Evolutionary conservation across 2,888 invertebrate genomes (phyloP), one percentile per base, ranked within the genome.

Genomic region (Neoitamus cyanurus): DNA sequence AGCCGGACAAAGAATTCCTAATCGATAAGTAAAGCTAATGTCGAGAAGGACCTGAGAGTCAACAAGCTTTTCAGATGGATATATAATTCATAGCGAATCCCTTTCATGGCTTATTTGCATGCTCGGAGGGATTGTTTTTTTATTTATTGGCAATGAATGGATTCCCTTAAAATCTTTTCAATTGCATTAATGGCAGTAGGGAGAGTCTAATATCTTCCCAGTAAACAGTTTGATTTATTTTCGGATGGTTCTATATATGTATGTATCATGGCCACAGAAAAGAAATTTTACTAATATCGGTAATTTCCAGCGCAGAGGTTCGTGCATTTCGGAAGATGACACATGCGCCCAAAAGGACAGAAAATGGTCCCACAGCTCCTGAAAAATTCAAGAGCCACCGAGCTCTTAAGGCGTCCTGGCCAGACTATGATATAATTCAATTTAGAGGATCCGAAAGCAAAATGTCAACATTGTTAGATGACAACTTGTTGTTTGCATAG

Each of bases 391-490:
- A 75, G 46, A 42, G 42, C 13, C 28, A 25, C 28, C 9, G 73
- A 31, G 11, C 2, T 25, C 25, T 15, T 20, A 6, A 20, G 25
- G 20, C 58, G 20, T 13, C 25, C 20, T 42, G 36, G 15, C 15
- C 75, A 15, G 42, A 42, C 25, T 42, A 42, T 75, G 28, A 25
- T 75, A 75, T 75, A 75, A 75, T 75, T 75, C 75, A 75, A 75
- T 75, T 75, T 75, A 42, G 5, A 37, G 20, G 75, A 75, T 30
- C 42, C 36, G 5, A 42, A 25, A 34, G 75, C 37, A 75, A 42
- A 75, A 75, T 75, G 75, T 75, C 75, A 75, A 75, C 42, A 75
- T 75, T 75, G 75, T 75, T 42, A 42, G 75, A 75, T 75, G 75
- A 42, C 75, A 75, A 75, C 75, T 75, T 75, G 75, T 75, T 75